Conservation (phyloP, 2,888 invertebrate species). For the Drepana falcataria region DNA sequence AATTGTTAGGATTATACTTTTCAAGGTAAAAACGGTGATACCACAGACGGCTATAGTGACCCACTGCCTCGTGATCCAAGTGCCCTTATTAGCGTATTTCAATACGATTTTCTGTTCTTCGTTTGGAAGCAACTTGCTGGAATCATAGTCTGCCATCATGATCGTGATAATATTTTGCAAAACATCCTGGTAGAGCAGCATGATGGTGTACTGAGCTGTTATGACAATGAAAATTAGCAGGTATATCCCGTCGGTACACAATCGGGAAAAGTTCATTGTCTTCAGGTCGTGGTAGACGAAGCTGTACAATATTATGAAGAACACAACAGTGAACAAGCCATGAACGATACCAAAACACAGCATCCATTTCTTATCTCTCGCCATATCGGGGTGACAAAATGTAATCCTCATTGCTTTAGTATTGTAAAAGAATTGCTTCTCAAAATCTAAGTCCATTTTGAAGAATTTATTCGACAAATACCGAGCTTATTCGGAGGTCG, state of each 20-base stretch:
- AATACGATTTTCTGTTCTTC: slow-evolving; percentile 25
- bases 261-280: slow-evolving; percentile 14
- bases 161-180: slow-evolving; percentile 23
- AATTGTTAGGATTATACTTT: slow-evolving; percentile 18
- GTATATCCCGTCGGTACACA: slow-evolving; percentile 20
- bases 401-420: slow-evolving; percentile 12
- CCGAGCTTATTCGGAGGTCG: too few relatives aligned
- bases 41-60: slow-evolving; percentile 1
- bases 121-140: slow-evolving; percentile 10
- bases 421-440: slow-evolving; percentile 17
- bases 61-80: slow-evolving; percentile 33
- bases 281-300: slow-evolving; percentile 15
- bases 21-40: slow-evolving; percentile 14
- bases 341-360: slow-evolving; percentile 8
- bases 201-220: slow-evolving; percentile 12
- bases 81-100: slow-evolving; percentile 24
- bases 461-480: too few relatives aligned
- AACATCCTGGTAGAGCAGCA: slow-evolving; percentile 22
- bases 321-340: slow-evolving; percentile 6
- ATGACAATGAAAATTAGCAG: slow-evolving; percentile 8
- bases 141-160: slow-evolving; percentile 33
- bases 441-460: slow-evolving; percentile 23
- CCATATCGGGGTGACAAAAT: slow-evolving; percentile 17
- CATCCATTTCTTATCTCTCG: slow-evolving; percentile 19
- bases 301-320: slow-evolving; percentile 13